Percentiles rank a stretch among this genome's conserved stretches.
Conservation (phyloP, 2,888 invertebrate species). For the Sarcophaga carnaria region DNA sequence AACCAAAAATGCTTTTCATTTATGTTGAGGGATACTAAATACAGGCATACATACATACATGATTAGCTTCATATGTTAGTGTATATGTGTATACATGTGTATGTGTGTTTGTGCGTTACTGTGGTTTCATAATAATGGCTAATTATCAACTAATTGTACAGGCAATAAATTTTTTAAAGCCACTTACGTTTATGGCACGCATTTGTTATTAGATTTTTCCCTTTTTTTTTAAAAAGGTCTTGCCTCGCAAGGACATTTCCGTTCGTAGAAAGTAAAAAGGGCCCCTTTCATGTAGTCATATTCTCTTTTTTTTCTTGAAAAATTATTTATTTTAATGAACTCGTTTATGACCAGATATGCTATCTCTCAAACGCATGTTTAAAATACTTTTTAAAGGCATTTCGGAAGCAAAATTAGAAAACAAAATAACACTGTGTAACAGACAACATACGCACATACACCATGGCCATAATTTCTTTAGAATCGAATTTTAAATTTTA, state of each 20-base stretch:
- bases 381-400: no score
- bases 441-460: no score
- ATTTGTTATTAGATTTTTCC: conserved; percentile 51
- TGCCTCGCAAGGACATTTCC: no score
- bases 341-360: background rate
- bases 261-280: conserved; percentile 13
- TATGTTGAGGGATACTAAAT: background rate
- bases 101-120: background rate
- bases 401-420: no score
- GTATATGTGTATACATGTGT: background rate
- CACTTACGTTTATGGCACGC: conserved; percentile 61
- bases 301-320: background rate
- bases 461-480: no score
- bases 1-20: background rate
- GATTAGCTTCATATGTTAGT: background rate
- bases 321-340: conserved; percentile 9
- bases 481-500: no score
- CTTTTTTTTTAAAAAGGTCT: no score
- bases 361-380: background rate
- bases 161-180: conserved; percentile 66
- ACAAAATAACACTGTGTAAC: no score
- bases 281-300: background rate
- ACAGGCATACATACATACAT: background rate
- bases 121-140: conserved; percentile 65
- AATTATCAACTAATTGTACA: conserved; percentile 68